Evolutionary conservation across 2,113 vertebrate genomes (phyloP).

Genomic region (Sapayoa aenigma): DNA sequence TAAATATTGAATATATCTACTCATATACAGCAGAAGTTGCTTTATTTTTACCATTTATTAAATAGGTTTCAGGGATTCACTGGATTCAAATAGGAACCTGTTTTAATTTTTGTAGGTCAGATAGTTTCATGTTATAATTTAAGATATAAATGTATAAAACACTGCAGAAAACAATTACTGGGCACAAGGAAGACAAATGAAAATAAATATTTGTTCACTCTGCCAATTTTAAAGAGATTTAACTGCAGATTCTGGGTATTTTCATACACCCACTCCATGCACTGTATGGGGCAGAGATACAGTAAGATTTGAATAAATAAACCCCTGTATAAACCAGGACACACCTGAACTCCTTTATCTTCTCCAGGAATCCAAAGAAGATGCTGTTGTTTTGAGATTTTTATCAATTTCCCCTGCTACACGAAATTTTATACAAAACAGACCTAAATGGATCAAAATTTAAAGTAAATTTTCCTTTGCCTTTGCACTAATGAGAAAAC

Average conservation of each 20-base stretch:
- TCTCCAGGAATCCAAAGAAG: neutral
- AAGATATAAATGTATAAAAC: neutral
- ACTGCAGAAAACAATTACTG: neutral
- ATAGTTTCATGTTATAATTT: neutral
- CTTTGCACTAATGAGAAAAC: neutral
- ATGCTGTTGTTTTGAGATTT: neutral
- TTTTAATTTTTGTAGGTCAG: neutral
- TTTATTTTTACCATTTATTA: neutral
- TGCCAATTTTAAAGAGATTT: neutral
- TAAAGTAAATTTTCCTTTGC: neutral
- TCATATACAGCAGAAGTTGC: neutral
- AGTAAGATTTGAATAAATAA: neutral
- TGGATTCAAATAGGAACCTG: neutral
- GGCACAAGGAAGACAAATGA: neutral
- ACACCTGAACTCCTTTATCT: neutral
- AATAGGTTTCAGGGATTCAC: neutral
- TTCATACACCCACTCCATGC: neutral
- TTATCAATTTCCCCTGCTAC: neutral
- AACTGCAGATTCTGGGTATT: neutral
- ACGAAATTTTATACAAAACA: neutral
- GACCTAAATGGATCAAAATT: neutral
- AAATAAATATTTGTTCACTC: neutral
- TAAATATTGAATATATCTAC: neutral
- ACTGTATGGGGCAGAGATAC: neutral
- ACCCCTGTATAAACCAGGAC: neutral